Conservation (phyloP, 1,140 invertebrate genomes). For the Bactericera cockerelli region DNA sequence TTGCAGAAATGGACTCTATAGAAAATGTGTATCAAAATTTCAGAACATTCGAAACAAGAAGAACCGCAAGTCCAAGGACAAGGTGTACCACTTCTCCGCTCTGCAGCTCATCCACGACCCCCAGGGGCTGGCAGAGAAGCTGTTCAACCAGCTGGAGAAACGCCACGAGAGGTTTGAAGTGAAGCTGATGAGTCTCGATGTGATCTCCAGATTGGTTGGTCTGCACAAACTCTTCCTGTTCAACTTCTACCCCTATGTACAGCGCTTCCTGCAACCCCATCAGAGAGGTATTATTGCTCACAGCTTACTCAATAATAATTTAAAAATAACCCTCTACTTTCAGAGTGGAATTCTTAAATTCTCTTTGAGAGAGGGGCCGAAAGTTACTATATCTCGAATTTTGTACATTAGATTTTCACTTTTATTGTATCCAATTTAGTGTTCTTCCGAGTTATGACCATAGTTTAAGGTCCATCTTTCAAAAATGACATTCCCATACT, state of each 20-base stretch:
- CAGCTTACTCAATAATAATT: too few relatives aligned
- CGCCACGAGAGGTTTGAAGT: conserved; percentile 91
- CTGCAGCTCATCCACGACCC: conserved; percentile 90
- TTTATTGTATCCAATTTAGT: too few relatives aligned
- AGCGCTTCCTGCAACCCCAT: conserved; percentile 81
- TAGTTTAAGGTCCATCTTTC: too few relatives aligned
- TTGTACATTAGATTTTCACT: too few relatives aligned
- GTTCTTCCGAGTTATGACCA: too few relatives aligned
- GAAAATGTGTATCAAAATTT: too few relatives aligned
- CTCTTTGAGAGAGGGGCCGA: too few relatives aligned
- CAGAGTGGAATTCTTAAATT: too few relatives aligned
- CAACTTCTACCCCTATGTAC: conserved; percentile 88
- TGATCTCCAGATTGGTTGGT: conserved; percentile 90
- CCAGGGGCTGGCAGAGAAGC: conserved; percentile 84
- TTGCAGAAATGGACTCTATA: too few relatives aligned
- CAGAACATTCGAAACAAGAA: conserved; percentile 51
- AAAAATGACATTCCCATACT: too few relatives aligned
- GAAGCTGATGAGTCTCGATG: conserved; percentile 84
- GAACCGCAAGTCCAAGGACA: conserved; percentile 74
- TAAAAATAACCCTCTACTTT: too few relatives aligned
- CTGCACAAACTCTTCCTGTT: conserved; percentile 85
- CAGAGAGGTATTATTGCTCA: conserved; percentile 73
- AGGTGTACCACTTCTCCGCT: conserved; percentile 80
- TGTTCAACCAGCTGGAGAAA: conserved; percentile 76
- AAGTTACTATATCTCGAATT: too few relatives aligned